Base-by-base conservation (phyloP, 2,797 vertebrate species). In the Syngnathus acus region DNA sequence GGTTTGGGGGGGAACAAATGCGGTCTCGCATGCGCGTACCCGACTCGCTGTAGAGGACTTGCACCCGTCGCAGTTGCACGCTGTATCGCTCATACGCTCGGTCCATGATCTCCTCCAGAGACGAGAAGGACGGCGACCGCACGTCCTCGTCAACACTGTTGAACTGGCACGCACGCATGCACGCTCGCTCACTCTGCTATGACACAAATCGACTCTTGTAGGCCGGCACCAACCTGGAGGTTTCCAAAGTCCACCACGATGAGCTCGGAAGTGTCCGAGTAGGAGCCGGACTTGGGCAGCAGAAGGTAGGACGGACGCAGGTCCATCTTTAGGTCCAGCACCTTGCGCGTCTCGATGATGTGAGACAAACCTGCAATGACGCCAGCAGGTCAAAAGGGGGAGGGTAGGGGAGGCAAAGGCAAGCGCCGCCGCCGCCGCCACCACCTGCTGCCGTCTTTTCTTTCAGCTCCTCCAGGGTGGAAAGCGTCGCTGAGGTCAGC, bases 381-480 rank as follows among this genome's bases (percentile, higher is more conserved):
- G 50, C 37, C 17, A 23, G 2, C 16, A 16, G 10, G 21, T 48
- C 39, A 62, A 10, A 8, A 4, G 9, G 19, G 16, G 37, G 5
- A 13, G 26, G 10, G 57, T 4, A 32, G 37, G 57, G 26, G 26
- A 32, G 26, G 26, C 26, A 32, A 32, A 59, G 26, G 19, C 50
- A n/a, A n/a, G 3, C 8, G 50, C 39, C 39, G 39, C 39, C 39
- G 39, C 39, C 39, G 39, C 39, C 39, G 39, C 39, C 39, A 9
- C 11, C 19, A 89, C 97, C 95, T 87, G 91, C 78, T 39, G 97
- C 93, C 0, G 97, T 99, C 82, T 90, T 96, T 69, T 97, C 94
- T 86, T 96, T 99, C 74, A 99, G 95, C 89, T 99, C 94, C 82
- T 99, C 96, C 62, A 98, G 83, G 65, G 98, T 99, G 80, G 93